These are phyloP conservation scores for Pardosa pseudoannulata DNA, from an alignment of 2,888 invertebrate species.

Conservation along the genomic window DNA sequence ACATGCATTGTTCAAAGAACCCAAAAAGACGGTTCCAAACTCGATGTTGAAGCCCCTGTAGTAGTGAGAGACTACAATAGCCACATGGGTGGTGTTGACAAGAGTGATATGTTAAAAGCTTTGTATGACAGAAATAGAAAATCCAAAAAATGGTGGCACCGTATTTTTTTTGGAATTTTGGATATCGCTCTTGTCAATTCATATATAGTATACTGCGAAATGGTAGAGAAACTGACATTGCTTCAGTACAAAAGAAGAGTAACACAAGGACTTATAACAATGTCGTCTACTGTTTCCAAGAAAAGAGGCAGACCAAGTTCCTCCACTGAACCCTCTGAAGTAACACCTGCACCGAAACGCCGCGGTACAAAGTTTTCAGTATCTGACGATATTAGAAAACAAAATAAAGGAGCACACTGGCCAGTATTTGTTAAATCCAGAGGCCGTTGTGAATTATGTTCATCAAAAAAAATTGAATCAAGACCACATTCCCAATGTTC, in stretches of 20 bases:
- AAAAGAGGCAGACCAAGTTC: not conserved
- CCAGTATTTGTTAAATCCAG: conserved; percentile 30
- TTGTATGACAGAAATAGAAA: conserved; percentile 2
- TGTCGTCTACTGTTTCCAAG: not conserved
- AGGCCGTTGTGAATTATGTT: conserved; percentile 33
- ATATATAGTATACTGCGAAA: not conserved
- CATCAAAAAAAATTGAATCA: conserved; percentile 30
- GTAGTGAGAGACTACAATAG: conserved; percentile 28
- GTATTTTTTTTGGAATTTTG: not conserved
- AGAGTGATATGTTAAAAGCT: conserved; percentile 30
- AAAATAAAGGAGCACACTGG: conserved; percentile 37
- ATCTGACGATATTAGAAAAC: conserved; percentile 30
- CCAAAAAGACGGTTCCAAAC: conserved; percentile 31
- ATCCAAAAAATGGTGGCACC: conserved; percentile 1
- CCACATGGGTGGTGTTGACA: conserved; percentile 30
- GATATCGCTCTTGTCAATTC: not conserved
- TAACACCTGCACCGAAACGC: not conserved
- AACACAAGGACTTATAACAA: not conserved
- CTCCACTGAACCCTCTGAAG: not conserved
- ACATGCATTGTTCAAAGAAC: conserved; percentile 21
- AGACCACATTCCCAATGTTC: conserved; percentile 29
- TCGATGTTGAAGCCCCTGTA: conserved; percentile 17
- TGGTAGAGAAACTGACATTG: not conserved
- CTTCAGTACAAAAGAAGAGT: not conserved
- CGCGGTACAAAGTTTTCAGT: not conserved